Evolutionary conservation across 1,140 invertebrate genomes (phyloP).

Genomic region (Pantala flavescens): DNA sequence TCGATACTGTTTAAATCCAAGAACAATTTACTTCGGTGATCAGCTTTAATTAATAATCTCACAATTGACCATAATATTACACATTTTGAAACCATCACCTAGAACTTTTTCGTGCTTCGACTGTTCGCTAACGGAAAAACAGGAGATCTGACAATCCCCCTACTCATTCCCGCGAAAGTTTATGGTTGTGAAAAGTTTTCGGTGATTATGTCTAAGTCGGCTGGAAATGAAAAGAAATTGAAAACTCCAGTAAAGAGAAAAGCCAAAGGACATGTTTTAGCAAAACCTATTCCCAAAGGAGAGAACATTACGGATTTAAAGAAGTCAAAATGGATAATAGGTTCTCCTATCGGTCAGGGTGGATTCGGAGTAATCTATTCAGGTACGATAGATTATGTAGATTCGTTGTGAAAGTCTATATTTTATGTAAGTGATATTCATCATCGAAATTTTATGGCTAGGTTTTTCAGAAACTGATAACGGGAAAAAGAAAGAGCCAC

Average conservation of each 20-base stretch:
- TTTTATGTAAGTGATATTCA: background rate
- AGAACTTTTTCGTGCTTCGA: no score
- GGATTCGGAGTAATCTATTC: slow-evolving; percentile 9
- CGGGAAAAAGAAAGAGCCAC: background rate
- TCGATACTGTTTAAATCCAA: no score
- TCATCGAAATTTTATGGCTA: background rate
- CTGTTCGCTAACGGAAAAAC: no score
- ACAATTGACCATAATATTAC: no score
- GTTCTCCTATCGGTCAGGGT: background rate
- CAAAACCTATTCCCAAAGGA: background rate
- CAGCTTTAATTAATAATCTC: no score
- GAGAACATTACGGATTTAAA: background rate
- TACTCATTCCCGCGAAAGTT: no score
- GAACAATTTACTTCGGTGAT: no score
- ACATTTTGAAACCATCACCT: no score
- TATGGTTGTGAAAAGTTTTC: no score
- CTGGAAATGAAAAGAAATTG: background rate
- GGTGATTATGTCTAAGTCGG: background rate
- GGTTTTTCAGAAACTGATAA: background rate
- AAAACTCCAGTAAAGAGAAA: background rate
- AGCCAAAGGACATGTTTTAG: background rate
- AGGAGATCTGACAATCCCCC: no score
- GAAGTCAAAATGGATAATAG: background rate
- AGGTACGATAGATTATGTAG: background rate
- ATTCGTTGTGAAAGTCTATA: background rate